Conservation (phyloP, 2,888 invertebrate species). For the Drosophila helvetica region DNA sequence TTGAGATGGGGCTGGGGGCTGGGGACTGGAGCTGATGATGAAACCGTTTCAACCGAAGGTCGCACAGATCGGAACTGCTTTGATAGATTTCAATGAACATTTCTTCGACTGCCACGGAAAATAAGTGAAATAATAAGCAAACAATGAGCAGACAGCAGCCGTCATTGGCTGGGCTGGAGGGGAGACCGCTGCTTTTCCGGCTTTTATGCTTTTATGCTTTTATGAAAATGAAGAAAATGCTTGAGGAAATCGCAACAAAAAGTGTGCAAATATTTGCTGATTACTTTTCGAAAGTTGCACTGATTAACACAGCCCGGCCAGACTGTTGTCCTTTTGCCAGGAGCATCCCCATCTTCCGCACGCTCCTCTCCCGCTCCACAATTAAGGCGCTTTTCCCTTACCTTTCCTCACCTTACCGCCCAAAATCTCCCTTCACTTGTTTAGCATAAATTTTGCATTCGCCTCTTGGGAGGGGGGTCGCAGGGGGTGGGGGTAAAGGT, state of each 20-base stretch:
- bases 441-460: slow-evolving; percentile 47
- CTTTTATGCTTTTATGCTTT: slow-evolving; percentile 49
- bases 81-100: slow-evolving; percentile 21
- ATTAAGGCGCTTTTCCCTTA: too few species aligned
- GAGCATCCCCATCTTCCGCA: not conserved
- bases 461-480: not conserved
- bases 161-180: slow-evolving; percentile 39
- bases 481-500: slow-evolving; percentile 11
- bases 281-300: slow-evolving; percentile 64
- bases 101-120: not conserved
- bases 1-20: too few species aligned
- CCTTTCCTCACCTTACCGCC: too few species aligned
- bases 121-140: slow-evolving; percentile 21
- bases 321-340: slow-evolving; percentile 37
- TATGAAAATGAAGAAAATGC: slow-evolving; percentile 78
- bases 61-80: slow-evolving; percentile 19
- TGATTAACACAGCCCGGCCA: slow-evolving; percentile 65
- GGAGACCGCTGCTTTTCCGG: slow-evolving; percentile 41
- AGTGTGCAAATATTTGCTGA: slow-evolving; percentile 75
- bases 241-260: slow-evolving; percentile 53
- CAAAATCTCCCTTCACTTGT: slow-evolving; percentile 4
- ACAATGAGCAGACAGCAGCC: slow-evolving; percentile 33
- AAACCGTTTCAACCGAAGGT: slow-evolving; percentile 49
- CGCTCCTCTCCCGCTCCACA: too few species aligned
- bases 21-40: not conserved